Evolutionary conservation across 2,113 vertebrate species (phyloP), one percentile per base, ranked within the genome.

Genomic region (Hirundichthys speculiger): DNA sequence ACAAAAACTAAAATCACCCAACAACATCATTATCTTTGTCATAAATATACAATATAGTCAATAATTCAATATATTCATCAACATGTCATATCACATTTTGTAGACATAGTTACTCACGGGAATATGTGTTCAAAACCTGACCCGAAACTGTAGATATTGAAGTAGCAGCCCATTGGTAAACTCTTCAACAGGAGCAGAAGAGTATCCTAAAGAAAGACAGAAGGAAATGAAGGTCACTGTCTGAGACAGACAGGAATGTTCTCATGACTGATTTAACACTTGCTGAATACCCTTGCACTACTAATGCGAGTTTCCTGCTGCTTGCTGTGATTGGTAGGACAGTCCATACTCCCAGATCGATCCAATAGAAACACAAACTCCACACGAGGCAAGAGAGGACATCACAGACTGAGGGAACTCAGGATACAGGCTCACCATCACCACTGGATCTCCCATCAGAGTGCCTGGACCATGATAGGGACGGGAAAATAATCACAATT

Each of bases 301-400:
- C 79, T 46, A 3, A 95, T 94, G 22, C 92, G 90, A 16, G 15
- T 34, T 34, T 80, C 30, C 30, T 34, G 20, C 3, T 0, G 11
- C 0, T 8, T 0, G 5, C 15, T 21, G 0, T 42, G 46, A 14
- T 40, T 74, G 57, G 86, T 83, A 0, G 1, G 0, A 1, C 15
- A 66, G 0, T 0, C 1, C 95, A 96, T 96, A 77, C 92, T 94
- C 61, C 91, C 92, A 41, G 92, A 96, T 73, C 92, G 57, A 83
- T 96, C 94, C 77, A 96, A 21, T 2, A 96, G 70, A 54, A 97
- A 93, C 47, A 97, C 62, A 71, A 96, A 96, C 82, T 96, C 94
- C 93, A 63, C 49, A 63, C 0, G 77, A 52, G 11, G 22, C 21
- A 5, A 82, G 22, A 24, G 86, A 86, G 41, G 89, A 86, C 69